phyloP scores from a whole-genome alignment of 2,113 vertebrate species.

The Scomber japonicus region DNA sequence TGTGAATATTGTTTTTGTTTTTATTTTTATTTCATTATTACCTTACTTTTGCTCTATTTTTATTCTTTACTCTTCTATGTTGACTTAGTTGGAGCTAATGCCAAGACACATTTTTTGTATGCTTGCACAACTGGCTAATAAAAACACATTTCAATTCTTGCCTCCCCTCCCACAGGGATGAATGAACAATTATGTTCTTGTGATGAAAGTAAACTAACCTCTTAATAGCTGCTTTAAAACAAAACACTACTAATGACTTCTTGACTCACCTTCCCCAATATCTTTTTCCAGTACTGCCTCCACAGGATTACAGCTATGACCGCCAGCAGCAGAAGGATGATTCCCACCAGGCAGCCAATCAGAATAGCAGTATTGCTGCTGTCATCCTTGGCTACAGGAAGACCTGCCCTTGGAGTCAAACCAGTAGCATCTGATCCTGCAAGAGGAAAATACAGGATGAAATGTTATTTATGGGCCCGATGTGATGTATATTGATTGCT shows the following conservation, averaged over 20 bases:
- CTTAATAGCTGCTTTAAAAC: background rate
- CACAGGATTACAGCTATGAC: conserved; percentile 94
- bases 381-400: conserved; percentile 90
- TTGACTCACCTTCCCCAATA: conserved; percentile 90
- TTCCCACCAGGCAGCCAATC: conserved; percentile 94
- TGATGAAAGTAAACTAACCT: background rate
- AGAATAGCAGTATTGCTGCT: conserved; percentile 91
- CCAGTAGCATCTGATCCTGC: conserved; percentile 68
- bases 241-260: background rate
- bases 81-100: no score
- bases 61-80: no score
- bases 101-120: no score
- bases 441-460: conserved; percentile 1
- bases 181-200: conserved; percentile 15
- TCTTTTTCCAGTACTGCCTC: conserved; percentile 94
- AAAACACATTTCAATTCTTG: no score
- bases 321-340: conserved; percentile 92
- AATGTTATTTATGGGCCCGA: conserved; percentile 6
- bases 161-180: background rate
- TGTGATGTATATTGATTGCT: background rate
- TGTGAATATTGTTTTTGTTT: no score
- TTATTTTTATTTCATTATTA: no score
- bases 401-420: conserved; percentile 79
- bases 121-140: no score
- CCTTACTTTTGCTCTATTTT: no score